phyloP scores from a whole-genome alignment of 2,888 invertebrate species.

The Zaprionus bogoriensis region DNA sequence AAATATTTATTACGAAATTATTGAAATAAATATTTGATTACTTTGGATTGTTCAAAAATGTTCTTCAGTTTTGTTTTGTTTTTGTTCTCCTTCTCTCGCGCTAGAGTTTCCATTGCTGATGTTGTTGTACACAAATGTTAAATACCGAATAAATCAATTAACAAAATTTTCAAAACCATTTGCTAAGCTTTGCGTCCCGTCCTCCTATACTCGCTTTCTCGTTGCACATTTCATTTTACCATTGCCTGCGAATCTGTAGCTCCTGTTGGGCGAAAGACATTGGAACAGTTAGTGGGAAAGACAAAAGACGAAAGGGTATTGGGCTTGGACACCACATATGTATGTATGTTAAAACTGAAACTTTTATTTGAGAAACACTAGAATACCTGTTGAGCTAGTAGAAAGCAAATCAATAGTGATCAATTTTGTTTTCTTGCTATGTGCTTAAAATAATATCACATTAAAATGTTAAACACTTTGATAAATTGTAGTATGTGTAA shows the following conservation, averaged over 20 bases:
- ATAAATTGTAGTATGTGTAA: constrained; percentile 25
- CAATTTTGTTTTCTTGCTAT: constrained; percentile 31
- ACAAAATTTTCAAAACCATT: constrained; percentile 67
- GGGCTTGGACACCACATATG: too few relatives aligned
- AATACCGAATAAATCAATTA: constrained; percentile 68
- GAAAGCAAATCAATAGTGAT: constrained; percentile 36
- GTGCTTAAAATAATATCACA: constrained; percentile 77
- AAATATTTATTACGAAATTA: constrained; percentile 13
- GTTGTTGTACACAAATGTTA: constrained; percentile 55
- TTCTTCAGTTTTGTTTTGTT: neutral
- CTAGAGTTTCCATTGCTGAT: constrained; percentile 58
- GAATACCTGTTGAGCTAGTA: constrained; percentile 33
- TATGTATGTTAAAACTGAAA: constrained; percentile 34
- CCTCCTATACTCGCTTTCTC: constrained; percentile 28
- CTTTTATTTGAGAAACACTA: constrained; percentile 44
- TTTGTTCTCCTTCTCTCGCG: constrained; percentile 42
- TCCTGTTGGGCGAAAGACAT: constrained; percentile 33
- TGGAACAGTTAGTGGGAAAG: neutral
- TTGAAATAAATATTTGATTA: constrained; percentile 30
- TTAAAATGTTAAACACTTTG: constrained; percentile 57
- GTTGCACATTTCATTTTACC: constrained; percentile 59
- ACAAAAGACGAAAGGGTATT: neutral
- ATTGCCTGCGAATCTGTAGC: constrained; percentile 28
- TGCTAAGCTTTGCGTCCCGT: constrained; percentile 46
- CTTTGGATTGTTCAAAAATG: constrained; percentile 24